Conservation (phyloP, 2,888 invertebrate genomes). For the Patella depressa region DNA sequence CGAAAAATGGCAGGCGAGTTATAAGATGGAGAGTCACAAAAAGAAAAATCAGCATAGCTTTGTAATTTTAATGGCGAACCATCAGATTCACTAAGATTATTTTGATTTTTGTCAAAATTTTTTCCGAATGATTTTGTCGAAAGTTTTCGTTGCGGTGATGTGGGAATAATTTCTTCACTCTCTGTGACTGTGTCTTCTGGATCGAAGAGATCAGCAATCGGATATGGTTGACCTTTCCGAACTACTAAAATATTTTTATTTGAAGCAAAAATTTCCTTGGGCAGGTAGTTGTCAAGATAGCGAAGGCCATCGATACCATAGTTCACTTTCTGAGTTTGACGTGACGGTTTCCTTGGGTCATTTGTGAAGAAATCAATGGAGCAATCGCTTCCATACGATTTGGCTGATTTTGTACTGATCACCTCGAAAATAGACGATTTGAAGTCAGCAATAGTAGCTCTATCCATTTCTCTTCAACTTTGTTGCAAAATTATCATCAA, state of each 20-base stretch:
- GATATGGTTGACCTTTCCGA: constrained; percentile 1
- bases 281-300: not conserved
- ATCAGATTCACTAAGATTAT: not conserved
- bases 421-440: not conserved
- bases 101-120: not conserved
- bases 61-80: constrained; percentile 54
- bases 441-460: not conserved
- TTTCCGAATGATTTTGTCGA: not conserved
- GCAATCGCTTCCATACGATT: not conserved
- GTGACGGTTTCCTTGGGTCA: not conserved
- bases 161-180: not conserved
- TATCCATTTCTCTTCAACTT: not conserved
- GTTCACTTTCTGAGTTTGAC: not conserved
- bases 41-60: constrained; percentile 48
- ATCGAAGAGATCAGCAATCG: not conserved
- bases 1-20: not conserved
- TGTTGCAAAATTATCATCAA: no score
- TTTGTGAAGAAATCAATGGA: not conserved
- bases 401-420: not conserved
- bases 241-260: not conserved
- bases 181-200: not conserved
- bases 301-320: not conserved
- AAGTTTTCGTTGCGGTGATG: not conserved
- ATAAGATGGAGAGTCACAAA: constrained; percentile 27
- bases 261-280: not conserved